Evolutionary conservation across 2,113 vertebrate species (phyloP).

Genomic region (Azemiops feae): DNA sequence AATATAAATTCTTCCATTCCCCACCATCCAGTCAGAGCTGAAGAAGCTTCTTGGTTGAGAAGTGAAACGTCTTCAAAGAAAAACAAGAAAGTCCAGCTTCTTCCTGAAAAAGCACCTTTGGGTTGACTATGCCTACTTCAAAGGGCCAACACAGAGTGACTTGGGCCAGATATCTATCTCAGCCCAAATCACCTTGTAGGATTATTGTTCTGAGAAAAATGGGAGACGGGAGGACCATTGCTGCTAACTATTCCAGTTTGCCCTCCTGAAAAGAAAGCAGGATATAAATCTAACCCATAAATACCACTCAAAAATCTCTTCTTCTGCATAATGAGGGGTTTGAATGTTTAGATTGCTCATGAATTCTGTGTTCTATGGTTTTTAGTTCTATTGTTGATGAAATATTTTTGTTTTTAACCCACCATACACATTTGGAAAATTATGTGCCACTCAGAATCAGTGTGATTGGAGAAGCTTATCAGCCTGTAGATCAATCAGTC

Average conservation of each 20-base stretch:
- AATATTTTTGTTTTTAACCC: background rate
- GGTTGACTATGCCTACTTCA: background rate
- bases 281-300: background rate
- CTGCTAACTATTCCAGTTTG: background rate
- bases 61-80: too few species aligned
- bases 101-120: too few species aligned
- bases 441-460: background rate
- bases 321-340: background rate
- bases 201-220: background rate
- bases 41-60: too few species aligned
- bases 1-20: too few species aligned
- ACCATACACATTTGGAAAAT: background rate
- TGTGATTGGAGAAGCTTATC: background rate
- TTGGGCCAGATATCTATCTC: background rate
- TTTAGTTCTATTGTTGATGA: background rate
- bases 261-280: background rate
- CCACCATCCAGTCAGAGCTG: too few species aligned
- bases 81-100: too few species aligned
- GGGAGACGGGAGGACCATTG: background rate
- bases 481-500: background rate
- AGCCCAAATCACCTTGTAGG: background rate
- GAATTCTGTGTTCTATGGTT: background rate
- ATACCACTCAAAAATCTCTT: background rate
- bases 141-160: background rate
- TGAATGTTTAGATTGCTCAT: background rate